Conservation (phyloP, 2,113 vertebrate species). For the Mormyrus lacerda region DNA sequence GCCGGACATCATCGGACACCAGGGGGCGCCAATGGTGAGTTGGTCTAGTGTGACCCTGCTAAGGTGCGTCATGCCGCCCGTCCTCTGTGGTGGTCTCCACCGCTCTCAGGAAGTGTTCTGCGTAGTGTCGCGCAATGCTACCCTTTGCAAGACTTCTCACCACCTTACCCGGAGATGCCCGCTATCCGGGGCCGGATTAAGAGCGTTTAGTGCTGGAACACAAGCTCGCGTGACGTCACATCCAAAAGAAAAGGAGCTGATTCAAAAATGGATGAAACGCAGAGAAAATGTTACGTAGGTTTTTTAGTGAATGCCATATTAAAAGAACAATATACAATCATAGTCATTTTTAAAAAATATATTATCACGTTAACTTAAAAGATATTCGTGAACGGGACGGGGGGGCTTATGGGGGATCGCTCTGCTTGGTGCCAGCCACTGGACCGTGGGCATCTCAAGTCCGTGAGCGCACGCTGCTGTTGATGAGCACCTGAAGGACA, state of each 20-base stretch:
- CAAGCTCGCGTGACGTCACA: too few species aligned
- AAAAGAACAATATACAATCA: too few species aligned
- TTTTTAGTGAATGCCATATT: too few species aligned
- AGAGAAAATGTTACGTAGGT: neutral
- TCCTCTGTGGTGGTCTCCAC: neutral
- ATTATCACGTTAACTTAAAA: too few species aligned
- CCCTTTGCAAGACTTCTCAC: neutral
- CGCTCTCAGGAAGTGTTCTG: neutral
- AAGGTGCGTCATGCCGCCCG: neutral
- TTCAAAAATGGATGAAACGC: neutral
- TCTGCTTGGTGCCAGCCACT: neutral
- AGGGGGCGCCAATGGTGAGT: constrained; percentile 83
- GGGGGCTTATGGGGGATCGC: too few species aligned
- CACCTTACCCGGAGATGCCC: neutral
- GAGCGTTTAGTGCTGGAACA: neutral
- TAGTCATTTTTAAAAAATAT: too few species aligned
- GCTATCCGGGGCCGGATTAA: neutral
- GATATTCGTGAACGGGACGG: too few species aligned
- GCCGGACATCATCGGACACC: constrained; percentile 80
- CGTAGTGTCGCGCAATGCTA: neutral
- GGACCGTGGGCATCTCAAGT: neutral
- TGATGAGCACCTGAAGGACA: neutral
- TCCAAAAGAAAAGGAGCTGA: too few species aligned
- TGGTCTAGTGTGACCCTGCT: neutral
- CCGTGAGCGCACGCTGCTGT: too few species aligned